Base-by-base conservation (phyloP, 2,113 vertebrate species). In the Sterna hirundo region DNA sequence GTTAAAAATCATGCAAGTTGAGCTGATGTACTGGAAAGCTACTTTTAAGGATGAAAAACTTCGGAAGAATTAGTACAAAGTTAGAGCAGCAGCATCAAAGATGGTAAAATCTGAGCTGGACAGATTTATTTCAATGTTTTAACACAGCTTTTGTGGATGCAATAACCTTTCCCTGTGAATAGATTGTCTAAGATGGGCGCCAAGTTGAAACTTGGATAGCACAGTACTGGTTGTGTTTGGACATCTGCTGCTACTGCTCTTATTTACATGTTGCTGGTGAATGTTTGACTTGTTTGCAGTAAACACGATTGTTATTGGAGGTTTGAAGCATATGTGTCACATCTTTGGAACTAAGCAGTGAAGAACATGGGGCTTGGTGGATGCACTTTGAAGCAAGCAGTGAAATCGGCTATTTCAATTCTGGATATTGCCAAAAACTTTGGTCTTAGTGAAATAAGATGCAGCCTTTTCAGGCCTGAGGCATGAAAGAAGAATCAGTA, bases 191-290 rank as follows among this genome's bases (percentile, higher is more conserved):
- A 83, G 36, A 82, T 25, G 13, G 40, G 46, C 1, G 8, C 87
- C 78, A 89, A 93, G 66, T 27, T 61, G 78, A 83, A 96, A 80
- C 36, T 94, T 94, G 92, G 87, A 87, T 20, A 85, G 84, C 70
- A 65, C 11, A 40, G 23, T 22, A 61, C 27, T 76, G 62, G 62
- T 93, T 96, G 93, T 79, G 66, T 83, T 82, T 85, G 92, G 84
- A 91, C 94, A 96, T 96, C 96, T 96, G 91, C 83, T 95, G 81
- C 75, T 90, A 15, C 62, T 85, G 66, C 75, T 97, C 84, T 88
- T 85, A 42, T 91, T 97, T 96, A 93, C 40, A 16, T 49, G 71
- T 69, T 95, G 49, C 69, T 90, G 58, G n/a, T 69, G 74, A 91
- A 91, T 26, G 7, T 91, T 87, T 90, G 75, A 83, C 90, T 94